Conservation (phyloP, 1,140 invertebrate genomes). For the Penaeus vannamei region DNA sequence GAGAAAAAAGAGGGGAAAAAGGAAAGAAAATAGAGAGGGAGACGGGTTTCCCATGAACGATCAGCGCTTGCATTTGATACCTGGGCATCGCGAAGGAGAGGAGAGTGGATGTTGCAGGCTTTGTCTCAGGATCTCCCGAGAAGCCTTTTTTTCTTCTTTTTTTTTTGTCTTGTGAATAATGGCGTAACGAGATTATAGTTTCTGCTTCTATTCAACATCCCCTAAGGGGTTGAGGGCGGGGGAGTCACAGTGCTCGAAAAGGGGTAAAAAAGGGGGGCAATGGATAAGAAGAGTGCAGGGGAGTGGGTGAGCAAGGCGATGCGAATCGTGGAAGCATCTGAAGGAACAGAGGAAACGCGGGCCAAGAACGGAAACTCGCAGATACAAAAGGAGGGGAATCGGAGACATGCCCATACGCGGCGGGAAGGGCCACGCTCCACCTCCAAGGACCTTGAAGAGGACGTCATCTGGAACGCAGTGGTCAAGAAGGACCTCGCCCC, state of each 20-base stretch:
- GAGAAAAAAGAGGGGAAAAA: constrained; percentile 35
- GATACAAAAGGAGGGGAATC: background rate
- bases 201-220: too few species aligned
- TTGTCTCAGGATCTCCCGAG: background rate
- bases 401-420: background rate
- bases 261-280: background rate
- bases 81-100: too few species aligned
- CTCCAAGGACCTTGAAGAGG: background rate
- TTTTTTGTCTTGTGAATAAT: background rate
- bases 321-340: background rate
- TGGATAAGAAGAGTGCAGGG: background rate
- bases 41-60: background rate
- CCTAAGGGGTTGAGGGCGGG: background rate
- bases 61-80: too few species aligned
- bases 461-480: constrained; percentile 19
- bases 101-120: too few species aligned
- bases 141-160: background rate
- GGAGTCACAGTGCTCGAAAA: background rate
- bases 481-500: constrained; percentile 27
- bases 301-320: background rate
- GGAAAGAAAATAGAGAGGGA: background rate
- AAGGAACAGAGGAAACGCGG: background rate
- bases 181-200: too few species aligned
- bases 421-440: background rate
- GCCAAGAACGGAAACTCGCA: too few species aligned